A percentile compares a stretch with the other conserved stretches of the same genome.
phyloP scores from a whole-genome alignment of 2,888 invertebrate species.

The Electrophaes corylata region DNA sequence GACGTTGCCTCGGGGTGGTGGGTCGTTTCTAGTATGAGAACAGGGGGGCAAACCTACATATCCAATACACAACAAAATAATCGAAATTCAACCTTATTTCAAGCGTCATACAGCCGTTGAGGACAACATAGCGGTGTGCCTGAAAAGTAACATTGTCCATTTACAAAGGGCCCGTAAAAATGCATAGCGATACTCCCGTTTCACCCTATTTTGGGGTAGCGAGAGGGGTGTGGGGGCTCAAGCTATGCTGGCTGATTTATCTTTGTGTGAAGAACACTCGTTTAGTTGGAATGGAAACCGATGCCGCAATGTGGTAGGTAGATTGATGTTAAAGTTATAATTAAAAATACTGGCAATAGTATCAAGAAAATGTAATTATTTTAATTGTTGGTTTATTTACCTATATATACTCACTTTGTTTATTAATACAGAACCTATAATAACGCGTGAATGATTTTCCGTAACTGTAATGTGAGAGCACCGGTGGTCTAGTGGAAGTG shows the following conservation, averaged over 20 bases:
- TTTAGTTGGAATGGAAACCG: constrained; percentile 61
- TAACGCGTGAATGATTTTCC: too few relatives aligned
- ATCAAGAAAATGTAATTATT: too few relatives aligned
- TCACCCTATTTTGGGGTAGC: constrained; percentile 32
- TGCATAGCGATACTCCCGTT: constrained; percentile 53
- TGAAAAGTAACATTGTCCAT: constrained; percentile 52
- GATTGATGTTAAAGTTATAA: constrained; percentile 19
- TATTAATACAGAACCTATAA: too few relatives aligned
- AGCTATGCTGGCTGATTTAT: constrained; percentile 46
- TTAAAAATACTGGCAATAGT: constrained; percentile 9
- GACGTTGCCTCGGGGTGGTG: constrained; percentile 63
- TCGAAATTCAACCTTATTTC: constrained; percentile 47
- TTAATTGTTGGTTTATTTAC: too few relatives aligned
- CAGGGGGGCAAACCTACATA: constrained; percentile 44
- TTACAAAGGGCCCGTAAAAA: constrained; percentile 61
- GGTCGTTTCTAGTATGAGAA: constrained; percentile 39
- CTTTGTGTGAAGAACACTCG: constrained; percentile 52
- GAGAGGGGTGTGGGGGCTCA: constrained; percentile 43
- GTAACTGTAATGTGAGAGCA: too few relatives aligned
- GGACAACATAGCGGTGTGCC: not conserved
- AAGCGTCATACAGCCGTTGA: not conserved
- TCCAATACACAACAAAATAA: constrained; percentile 15
- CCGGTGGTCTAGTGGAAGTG: too few relatives aligned
- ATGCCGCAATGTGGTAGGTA: constrained; percentile 24
- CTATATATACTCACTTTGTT: too few relatives aligned